Percentiles rank a stretch among this genome's conserved stretches.
Conservation (phyloP, 2,113 vertebrate species). For the Rhinogobius similis region DNA sequence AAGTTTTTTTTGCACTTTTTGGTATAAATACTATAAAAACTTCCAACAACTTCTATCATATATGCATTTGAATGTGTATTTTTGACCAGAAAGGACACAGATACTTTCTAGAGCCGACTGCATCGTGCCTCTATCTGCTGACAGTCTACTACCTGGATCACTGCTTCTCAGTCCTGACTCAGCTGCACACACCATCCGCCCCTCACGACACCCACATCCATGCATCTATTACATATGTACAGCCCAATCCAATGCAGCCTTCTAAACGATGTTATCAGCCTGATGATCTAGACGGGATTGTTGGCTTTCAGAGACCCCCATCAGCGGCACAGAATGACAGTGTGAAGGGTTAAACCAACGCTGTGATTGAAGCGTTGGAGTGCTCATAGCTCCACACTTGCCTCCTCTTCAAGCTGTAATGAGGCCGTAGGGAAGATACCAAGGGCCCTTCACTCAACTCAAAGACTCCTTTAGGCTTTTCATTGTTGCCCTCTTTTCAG, state of each 20-base stretch:
- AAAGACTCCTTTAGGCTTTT: constrained; percentile 44
- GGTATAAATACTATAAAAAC: background rate
- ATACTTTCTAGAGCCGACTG: constrained; percentile 7
- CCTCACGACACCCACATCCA: background rate
- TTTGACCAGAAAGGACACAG: background rate
- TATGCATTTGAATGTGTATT: background rate
- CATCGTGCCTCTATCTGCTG: constrained; percentile 11
- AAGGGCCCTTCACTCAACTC: constrained; percentile 70
- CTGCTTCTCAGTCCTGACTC: constrained; percentile 50
- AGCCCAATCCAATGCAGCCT: background rate
- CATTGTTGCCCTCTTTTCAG: constrained; percentile 42
- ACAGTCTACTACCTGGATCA: constrained; percentile 53
- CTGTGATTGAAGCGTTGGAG: constrained; percentile 52
- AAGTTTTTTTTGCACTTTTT: no score
- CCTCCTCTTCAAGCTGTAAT: constrained; percentile 62
- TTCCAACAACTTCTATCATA: background rate
- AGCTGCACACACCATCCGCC: constrained; percentile 39
- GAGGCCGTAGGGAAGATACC: constrained; percentile 63
- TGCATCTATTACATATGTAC: background rate
- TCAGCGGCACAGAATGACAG: background rate
- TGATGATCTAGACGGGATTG: background rate
- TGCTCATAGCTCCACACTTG: constrained; percentile 25
- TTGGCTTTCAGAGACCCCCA: constrained; percentile 6
- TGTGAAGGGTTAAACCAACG: constrained; percentile 42
- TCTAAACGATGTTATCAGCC: background rate